Conservation (phyloP, 2,797 vertebrate genomes). For the Sebastes minor region DNA sequence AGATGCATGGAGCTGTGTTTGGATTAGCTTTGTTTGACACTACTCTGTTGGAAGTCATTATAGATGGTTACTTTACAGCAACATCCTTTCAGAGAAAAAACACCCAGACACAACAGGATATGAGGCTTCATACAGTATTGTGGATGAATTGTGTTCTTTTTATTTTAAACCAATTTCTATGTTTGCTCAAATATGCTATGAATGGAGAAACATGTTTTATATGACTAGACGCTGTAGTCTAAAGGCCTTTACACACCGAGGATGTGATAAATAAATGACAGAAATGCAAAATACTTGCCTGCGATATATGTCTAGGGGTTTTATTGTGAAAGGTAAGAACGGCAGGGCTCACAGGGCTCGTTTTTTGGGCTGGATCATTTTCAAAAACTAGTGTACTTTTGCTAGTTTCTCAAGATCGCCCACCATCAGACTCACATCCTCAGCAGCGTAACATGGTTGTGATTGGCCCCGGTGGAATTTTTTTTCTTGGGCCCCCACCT, state of each 20-base stretch:
- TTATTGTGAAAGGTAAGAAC: too few relatives aligned
- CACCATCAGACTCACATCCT: too few relatives aligned
- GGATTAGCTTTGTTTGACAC: slow-evolving; percentile 56
- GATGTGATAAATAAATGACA: too few relatives aligned
- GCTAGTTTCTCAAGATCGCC: too few relatives aligned
- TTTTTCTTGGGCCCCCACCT: too few relatives aligned
- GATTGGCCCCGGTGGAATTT: too few relatives aligned
- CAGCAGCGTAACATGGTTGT: too few relatives aligned
- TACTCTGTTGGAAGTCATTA: slow-evolving; percentile 36
- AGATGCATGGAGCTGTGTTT: slow-evolving; percentile 43
- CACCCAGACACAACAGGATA: not conserved
- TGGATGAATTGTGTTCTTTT: not conserved
- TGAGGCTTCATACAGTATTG: not conserved
- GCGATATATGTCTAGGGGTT: too few relatives aligned
- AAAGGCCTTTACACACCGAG: accelerated
- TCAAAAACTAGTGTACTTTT: too few relatives aligned
- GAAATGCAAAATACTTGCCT: too few relatives aligned
- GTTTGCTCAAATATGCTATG: not conserved
- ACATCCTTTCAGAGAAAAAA: not conserved
- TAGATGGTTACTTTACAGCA: slow-evolving; percentile 22
- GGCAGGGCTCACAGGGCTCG: accelerated
- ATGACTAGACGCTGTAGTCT: not conserved
- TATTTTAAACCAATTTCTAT: not conserved
- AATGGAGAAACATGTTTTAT: not conserved
- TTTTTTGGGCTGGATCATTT: too few relatives aligned